phyloP scores from a whole-genome alignment of 1,140 invertebrate genomes.

The Saccostrea echinata region DNA sequence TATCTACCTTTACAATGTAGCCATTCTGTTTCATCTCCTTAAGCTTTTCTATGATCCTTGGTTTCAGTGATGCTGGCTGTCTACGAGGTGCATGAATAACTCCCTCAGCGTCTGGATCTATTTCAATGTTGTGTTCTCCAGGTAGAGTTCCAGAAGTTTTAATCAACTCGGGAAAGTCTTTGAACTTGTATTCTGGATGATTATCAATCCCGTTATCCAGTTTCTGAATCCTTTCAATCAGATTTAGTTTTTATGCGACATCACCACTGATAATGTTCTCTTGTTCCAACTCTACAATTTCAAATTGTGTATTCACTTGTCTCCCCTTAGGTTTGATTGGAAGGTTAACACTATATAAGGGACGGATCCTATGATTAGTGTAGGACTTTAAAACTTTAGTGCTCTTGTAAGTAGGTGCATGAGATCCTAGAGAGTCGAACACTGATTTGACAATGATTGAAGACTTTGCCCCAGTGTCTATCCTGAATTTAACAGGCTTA shows the following conservation, averaged over 20 bases:
- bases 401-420: too few relatives aligned
- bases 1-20: too few relatives aligned
- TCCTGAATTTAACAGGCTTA: too few relatives aligned
- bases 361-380: constrained; percentile 32
- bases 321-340: neutral
- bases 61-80: constrained; percentile 48
- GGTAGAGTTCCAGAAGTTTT: constrained; percentile 60
- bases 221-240: constrained; percentile 35
- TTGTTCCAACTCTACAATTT: constrained; percentile 39
- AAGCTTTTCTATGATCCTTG: too few relatives aligned
- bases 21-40: too few relatives aligned
- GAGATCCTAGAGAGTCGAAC: neutral
- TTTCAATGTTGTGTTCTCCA: constrained; percentile 53
- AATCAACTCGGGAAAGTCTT: constrained; percentile 56
- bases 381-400: constrained; percentile 42
- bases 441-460: neutral
- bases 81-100: too few relatives aligned
- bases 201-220: neutral
- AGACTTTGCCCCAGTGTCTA: too few relatives aligned
- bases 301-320: neutral
- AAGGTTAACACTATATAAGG: neutral
- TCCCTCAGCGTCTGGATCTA: constrained; percentile 50
- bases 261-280: constrained; percentile 52
- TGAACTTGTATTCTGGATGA: neutral
- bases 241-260: neutral